Conservation (phyloP, 2,797 vertebrate genomes). For the Prionace glauca region DNA sequence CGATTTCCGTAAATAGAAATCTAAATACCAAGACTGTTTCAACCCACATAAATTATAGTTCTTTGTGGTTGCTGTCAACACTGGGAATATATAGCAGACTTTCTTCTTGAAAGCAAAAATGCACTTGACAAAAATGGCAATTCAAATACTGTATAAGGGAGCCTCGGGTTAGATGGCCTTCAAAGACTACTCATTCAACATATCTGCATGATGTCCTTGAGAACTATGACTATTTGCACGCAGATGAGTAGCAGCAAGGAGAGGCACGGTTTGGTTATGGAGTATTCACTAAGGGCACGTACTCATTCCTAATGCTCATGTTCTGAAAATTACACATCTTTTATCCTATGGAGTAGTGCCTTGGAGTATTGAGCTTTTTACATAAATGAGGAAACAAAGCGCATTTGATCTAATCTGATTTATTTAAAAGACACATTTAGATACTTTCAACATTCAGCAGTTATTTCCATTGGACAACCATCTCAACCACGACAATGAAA, state of each 20-base stretch:
- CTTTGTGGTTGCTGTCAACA: neutral
- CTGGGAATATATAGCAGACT: neutral
- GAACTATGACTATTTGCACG: neutral
- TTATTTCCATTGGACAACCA: neutral
- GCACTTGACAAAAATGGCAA: neutral
- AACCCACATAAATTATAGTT: neutral
- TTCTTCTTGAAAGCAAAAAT: conserved; percentile 27
- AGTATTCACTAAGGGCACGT: neutral
- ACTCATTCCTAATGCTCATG: neutral
- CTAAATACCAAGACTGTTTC: conserved; percentile 13
- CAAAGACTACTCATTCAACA: neutral
- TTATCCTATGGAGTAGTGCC: neutral
- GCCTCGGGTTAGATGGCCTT: neutral
- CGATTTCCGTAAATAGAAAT: neutral
- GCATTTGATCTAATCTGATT: neutral
- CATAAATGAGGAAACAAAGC: neutral
- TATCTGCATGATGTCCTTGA: neutral
- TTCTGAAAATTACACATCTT: neutral
- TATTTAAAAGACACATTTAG: neutral
- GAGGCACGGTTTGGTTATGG: neutral
- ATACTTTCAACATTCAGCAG: neutral
- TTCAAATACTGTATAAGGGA: neutral
- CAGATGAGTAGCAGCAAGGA: neutral
- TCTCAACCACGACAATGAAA: neutral
- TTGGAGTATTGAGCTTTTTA: neutral